phyloP scores from a whole-genome alignment of 2,113 vertebrate genomes.

The Hyperopisus bebe region DNA sequence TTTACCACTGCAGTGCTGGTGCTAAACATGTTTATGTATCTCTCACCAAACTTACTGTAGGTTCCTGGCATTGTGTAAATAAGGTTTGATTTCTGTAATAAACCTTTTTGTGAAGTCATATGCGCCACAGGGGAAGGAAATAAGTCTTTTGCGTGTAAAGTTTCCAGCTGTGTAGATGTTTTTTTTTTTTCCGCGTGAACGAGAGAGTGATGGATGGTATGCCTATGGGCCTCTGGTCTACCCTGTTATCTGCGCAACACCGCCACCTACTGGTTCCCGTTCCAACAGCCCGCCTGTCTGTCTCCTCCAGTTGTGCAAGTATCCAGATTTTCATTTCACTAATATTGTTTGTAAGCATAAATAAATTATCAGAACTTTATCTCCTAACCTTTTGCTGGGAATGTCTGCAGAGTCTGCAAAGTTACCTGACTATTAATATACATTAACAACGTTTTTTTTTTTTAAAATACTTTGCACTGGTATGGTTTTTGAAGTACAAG shows the following conservation, averaged over 20 bases:
- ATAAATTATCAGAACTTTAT: constrained; percentile 20
- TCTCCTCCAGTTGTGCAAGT: neutral
- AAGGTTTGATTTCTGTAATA: constrained; percentile 1
- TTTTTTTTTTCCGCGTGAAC: neutral
- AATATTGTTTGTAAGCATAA: constrained; percentile 22
- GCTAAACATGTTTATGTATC: constrained; percentile 15
- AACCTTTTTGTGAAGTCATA: neutral
- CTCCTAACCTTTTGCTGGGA: constrained; percentile 4
- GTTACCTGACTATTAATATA: neutral
- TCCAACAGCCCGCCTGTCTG: neutral
- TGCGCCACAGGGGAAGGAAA: neutral
- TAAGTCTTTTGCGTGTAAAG: constrained; percentile 1
- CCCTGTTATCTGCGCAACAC: neutral
- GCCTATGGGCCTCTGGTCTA: neutral
- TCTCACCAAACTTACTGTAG: constrained; percentile 7
- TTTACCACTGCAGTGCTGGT: constrained; percentile 12
- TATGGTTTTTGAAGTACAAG: neutral
- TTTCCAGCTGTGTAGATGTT: neutral
- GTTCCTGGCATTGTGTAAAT: neutral
- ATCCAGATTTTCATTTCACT: constrained; percentile 16
- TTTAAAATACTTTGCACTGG: neutral
- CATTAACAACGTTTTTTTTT: neutral
- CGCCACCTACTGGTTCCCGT: neutral
- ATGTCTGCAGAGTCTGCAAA: neutral
- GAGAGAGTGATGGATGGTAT: neutral